A percentile compares a stretch with the other conserved stretches of the same genome.
Conservation (phyloP, 2,113 vertebrate species). For the Misgurnus anguillicaudatus region DNA sequence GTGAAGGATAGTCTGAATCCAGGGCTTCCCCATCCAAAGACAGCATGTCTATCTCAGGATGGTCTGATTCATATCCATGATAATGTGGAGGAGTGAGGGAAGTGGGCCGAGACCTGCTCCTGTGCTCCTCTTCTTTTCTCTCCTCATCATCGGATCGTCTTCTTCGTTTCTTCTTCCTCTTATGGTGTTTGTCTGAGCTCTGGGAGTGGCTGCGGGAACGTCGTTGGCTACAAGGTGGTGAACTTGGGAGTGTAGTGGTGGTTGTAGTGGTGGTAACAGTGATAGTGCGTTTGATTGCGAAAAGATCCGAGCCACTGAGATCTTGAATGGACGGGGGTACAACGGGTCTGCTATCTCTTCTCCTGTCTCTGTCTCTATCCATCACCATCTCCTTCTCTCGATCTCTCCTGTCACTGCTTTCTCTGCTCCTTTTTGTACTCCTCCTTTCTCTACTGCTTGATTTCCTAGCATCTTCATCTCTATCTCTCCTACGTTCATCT, state of each 20-base stretch:
- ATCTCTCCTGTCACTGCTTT: slow-evolving; percentile 62
- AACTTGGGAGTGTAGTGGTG: slow-evolving; percentile 71
- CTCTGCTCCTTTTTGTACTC: slow-evolving; percentile 59
- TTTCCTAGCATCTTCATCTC: slow-evolving; percentile 52
- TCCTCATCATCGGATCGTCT: slow-evolving; percentile 64
- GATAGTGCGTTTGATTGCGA: slow-evolving; percentile 93
- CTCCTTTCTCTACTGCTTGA: slow-evolving; percentile 70
- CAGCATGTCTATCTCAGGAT: slow-evolving; percentile 70
- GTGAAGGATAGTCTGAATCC: slow-evolving; percentile 78
- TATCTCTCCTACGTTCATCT: slow-evolving; percentile 61
- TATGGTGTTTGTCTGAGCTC: slow-evolving; percentile 70
- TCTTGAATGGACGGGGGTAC: slow-evolving; percentile 93
- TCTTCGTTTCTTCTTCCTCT: slow-evolving; percentile 76
- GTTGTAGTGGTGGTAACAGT: slow-evolving; percentile 80
- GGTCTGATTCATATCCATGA: slow-evolving; percentile 73
- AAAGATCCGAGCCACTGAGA: slow-evolving; percentile 88
- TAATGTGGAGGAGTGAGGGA: slow-evolving; percentile 66
- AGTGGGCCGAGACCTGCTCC: slow-evolving; percentile 56
- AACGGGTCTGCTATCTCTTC: slow-evolving; percentile 78
- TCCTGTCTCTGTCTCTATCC: slow-evolving; percentile 64
- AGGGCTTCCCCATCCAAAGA: slow-evolving; percentile 79
- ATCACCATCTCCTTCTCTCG: slow-evolving; percentile 42
- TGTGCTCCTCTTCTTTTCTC: slow-evolving; percentile 69
- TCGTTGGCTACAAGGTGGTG: slow-evolving; percentile 68
- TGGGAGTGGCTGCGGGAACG: slow-evolving; percentile 64